phyloP scores from a whole-genome alignment of 2,797 vertebrate genomes.

The Melanotaenia maccullochi region DNA sequence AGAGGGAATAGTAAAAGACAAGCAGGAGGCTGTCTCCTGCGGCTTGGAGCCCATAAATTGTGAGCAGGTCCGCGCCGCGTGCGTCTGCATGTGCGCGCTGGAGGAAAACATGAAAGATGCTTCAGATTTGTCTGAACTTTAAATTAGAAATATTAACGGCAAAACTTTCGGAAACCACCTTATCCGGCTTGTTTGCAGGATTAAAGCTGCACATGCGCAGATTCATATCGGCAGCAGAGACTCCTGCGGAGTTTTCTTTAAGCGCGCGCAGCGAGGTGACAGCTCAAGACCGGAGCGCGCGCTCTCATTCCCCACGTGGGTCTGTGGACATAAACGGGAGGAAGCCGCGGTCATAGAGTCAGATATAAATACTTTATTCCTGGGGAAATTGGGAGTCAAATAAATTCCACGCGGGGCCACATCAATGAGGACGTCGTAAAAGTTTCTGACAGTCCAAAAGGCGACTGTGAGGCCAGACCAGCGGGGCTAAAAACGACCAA shows the following conservation, averaged over 20 bases:
- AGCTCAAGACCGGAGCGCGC: conserved; percentile 64
- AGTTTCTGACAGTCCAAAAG: conserved; percentile 74
- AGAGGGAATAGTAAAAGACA: conserved; percentile 77
- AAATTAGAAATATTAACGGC: too few relatives aligned
- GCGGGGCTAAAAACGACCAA: conserved; percentile 71
- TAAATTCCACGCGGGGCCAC: conserved; percentile 79
- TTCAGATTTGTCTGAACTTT: too few relatives aligned
- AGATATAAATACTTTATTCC: conserved; percentile 83
- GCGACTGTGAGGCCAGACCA: conserved; percentile 60
- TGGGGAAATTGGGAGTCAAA: conserved; percentile 80
- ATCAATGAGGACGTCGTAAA: conserved; percentile 78
- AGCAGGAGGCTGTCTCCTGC: conserved; percentile 76
- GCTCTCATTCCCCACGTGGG: conserved; percentile 69
- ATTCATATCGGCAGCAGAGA: not conserved
- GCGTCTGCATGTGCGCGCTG: conserved; percentile 33
- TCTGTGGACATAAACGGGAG: conserved; percentile 74
- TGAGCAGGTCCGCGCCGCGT: conserved; percentile 62
- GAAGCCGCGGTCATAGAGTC: conserved; percentile 75
- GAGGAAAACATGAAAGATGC: conserved; percentile 28
- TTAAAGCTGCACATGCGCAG: not conserved
- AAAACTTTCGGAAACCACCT: too few relatives aligned
- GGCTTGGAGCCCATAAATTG: conserved; percentile 79
- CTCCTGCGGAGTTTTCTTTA: conserved; percentile 21
- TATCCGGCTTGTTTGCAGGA: too few relatives aligned
- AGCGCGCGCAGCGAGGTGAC: conserved; percentile 68